phyloP scores from a whole-genome alignment of 2,888 invertebrate genomes.

The Diploptera punctata region DNA sequence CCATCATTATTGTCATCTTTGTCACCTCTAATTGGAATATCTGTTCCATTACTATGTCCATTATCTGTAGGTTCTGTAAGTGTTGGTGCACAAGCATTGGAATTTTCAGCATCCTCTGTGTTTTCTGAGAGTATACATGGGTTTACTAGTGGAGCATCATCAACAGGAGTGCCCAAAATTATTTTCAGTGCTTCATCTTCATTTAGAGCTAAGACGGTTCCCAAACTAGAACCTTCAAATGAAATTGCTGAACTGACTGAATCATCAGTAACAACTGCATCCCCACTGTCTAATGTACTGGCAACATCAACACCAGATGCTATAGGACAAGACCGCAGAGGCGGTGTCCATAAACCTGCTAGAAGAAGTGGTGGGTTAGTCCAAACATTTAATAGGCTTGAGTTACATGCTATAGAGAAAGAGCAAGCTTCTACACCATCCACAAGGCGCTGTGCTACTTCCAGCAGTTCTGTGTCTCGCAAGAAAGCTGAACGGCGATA shows the following conservation, averaged over 20 bases:
- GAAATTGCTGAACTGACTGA: conserved; percentile 34
- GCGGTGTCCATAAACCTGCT: conserved; percentile 85
- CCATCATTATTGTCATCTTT: conserved; percentile 38
- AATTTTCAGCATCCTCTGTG: conserved; percentile 39
- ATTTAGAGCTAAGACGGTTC: conserved; percentile 54
- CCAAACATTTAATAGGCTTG: conserved; percentile 90
- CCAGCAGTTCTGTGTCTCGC: conserved; percentile 80
- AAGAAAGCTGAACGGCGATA: conserved; percentile 84
- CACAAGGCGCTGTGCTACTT: conserved; percentile 76
- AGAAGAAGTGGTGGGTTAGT: conserved; percentile 80
- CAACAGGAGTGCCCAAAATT: conserved; percentile 59
- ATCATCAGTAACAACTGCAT: conserved; percentile 44
- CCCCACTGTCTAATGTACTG: conserved; percentile 57
- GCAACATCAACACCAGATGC: conserved; percentile 72
- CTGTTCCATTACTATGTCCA: conserved; percentile 36
- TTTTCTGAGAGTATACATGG: conserved; percentile 26
- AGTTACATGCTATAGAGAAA: conserved; percentile 80
- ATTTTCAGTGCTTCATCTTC: conserved; percentile 77
- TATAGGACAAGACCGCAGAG: conserved; percentile 76
- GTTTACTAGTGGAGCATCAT: conserved; percentile 52
- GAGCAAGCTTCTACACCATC: conserved; percentile 72
- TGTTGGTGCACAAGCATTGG: not conserved
- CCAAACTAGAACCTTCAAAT: conserved; percentile 33
- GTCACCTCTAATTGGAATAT: conserved; percentile 43
- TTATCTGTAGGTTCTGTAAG: not conserved